A percentile compares a stretch with the other conserved stretches of the same genome.
phyloP scores from a whole-genome alignment of 53 echinoderm and acorn worm genomes.

The Paracentrotus lividus region DNA sequence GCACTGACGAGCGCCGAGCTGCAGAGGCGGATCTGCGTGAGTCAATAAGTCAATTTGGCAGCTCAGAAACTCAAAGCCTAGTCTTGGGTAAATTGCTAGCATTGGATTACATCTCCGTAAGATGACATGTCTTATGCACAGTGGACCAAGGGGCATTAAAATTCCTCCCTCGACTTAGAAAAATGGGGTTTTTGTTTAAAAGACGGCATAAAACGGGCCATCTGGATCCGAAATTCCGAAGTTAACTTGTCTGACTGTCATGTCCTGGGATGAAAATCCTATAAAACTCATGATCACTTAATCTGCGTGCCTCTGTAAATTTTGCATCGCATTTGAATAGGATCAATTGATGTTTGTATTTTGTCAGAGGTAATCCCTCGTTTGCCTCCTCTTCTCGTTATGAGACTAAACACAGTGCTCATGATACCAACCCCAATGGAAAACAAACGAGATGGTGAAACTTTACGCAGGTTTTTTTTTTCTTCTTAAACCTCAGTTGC shows the following conservation, averaged over 20 bases:
- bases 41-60: conserved; percentile 63
- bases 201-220: conserved; percentile 49
- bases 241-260: conserved; percentile 60
- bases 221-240: conserved; percentile 60
- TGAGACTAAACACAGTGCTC: neutral
- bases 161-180: conserved; percentile 51
- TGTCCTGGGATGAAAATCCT: conserved; percentile 44
- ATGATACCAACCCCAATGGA: neutral
- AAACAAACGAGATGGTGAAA: neutral
- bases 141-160: conserved; percentile 58
- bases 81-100: conserved; percentile 68
- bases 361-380: conserved; percentile 57
- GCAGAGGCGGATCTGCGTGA: neutral
- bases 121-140: conserved; percentile 30
- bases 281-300: conserved; percentile 60
- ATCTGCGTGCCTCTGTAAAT: conserved; percentile 68
- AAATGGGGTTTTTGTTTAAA: conserved; percentile 66
- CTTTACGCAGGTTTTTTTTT: neutral
- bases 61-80: conserved; percentile 63
- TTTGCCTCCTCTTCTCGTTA: conserved; percentile 9
- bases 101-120: conserved; percentile 52
- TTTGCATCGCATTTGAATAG: conserved; percentile 58
- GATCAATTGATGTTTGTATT: conserved; percentile 64
- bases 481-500: too few relatives aligned
- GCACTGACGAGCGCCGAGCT: too few relatives aligned